A percentile compares a stretch with the other conserved stretches of the same genome.
These are phyloP conservation scores for Leptopilina syphax DNA, from an alignment of 2,888 invertebrate species.

Conservation along the genomic window DNA sequence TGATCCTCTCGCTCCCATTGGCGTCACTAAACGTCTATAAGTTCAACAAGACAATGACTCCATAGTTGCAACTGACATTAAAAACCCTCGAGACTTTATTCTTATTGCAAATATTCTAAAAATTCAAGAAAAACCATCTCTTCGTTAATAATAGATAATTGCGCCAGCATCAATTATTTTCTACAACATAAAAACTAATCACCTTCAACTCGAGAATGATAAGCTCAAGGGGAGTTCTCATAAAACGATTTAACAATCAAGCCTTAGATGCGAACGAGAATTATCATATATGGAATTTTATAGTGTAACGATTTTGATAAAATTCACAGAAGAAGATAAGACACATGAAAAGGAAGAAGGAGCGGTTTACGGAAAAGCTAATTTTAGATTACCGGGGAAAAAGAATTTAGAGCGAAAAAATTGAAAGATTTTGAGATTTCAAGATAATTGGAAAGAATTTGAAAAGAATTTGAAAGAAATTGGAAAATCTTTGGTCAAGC, in stretches of 20 bases:
- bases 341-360: too few relatives aligned
- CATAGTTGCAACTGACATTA: neutral
- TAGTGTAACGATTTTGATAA: neutral
- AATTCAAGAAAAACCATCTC: neutral
- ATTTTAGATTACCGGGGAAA: neutral
- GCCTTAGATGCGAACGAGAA: neutral
- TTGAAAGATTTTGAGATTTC: too few relatives aligned
- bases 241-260: conserved; percentile 1
- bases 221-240: conserved; percentile 17
- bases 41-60: neutral
- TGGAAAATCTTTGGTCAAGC: too few relatives aligned
- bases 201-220: neutral
- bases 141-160: neutral
- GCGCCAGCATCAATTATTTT: neutral
- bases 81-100: neutral
- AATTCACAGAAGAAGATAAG: too few relatives aligned
- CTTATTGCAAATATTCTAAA: neutral
- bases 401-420: neutral
- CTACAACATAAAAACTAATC: conserved; percentile 23
- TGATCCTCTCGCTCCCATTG: conserved; percentile 22
- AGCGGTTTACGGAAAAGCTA: neutral
- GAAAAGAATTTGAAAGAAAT: too few relatives aligned
- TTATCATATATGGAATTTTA: neutral
- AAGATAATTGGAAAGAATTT: too few relatives aligned
- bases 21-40: neutral